Percentiles rank a stretch among this genome's conserved stretches.
Evolutionary conservation across 2,113 vertebrate genomes (phyloP).

Genomic region (Clinocottus analis): DNA sequence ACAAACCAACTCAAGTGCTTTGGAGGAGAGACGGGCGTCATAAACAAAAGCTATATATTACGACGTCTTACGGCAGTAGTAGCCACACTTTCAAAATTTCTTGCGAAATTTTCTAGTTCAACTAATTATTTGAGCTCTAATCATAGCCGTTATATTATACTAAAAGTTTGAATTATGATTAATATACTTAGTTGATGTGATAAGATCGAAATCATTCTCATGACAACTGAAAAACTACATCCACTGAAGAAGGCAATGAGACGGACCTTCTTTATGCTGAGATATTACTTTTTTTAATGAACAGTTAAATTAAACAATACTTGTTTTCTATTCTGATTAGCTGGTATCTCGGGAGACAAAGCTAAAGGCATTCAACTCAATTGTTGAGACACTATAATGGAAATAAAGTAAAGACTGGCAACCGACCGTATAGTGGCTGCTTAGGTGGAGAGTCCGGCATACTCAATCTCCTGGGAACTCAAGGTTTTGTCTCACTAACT

Average conservation of each 20-base stretch:
- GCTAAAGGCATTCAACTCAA: background rate
- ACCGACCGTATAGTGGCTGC: background rate
- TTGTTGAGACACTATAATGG: background rate
- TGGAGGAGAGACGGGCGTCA: too few species aligned
- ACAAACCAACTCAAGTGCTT: too few species aligned
- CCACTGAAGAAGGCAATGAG: background rate
- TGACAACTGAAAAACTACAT: background rate
- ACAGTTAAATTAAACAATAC: background rate
- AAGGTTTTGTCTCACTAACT: constrained; percentile 40
- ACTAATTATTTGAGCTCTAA: background rate
- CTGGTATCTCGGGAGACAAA: background rate
- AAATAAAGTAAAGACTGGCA: constrained; percentile 8
- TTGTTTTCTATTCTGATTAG: background rate
- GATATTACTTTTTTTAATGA: background rate
- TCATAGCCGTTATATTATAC: background rate
- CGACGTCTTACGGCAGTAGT: too few species aligned
- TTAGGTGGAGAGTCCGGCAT: constrained; percentile 18
- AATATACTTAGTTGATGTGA: background rate
- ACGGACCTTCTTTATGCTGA: background rate
- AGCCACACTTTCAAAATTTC: too few species aligned
- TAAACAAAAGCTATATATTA: too few species aligned
- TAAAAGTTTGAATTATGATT: too few species aligned
- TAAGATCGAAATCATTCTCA: background rate
- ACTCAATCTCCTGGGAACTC: background rate
- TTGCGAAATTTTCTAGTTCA: too few species aligned